These are phyloP conservation scores for Eulemur macaco DNA, from an alignment of 2,113 vertebrate genomes.

Conservation along the genomic window DNA sequence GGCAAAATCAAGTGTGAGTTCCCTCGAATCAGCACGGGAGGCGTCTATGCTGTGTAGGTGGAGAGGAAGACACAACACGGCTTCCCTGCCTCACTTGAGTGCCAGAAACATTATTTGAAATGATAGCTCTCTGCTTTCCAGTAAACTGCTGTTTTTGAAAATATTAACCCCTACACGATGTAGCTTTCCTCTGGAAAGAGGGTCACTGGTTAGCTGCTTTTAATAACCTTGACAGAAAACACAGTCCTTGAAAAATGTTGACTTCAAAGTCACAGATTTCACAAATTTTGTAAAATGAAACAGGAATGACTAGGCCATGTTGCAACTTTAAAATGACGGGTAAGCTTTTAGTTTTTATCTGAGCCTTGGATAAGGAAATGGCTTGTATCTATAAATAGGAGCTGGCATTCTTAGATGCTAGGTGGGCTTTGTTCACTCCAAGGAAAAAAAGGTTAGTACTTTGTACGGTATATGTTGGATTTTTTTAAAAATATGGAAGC, in stretches of 20 bases:
- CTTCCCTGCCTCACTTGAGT: background rate
- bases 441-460: background rate
- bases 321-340: conserved; percentile 5
- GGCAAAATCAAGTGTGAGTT: background rate
- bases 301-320: conserved; percentile 21
- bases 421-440: conserved; percentile 30
- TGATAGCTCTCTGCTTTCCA: conserved; percentile 44
- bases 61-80: background rate
- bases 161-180: background rate
- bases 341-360: conserved; percentile 6
- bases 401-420: background rate
- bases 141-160: conserved; percentile 61
- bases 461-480: background rate
- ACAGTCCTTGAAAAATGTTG: background rate
- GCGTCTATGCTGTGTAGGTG: background rate
- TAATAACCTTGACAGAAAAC: background rate
- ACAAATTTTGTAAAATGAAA: conserved; percentile 42
- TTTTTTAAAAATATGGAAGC: background rate
- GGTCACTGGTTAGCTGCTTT: background rate
- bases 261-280: conserved; percentile 14
- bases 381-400: background rate
- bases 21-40: background rate
- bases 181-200: conserved; percentile 24
- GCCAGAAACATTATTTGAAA: background rate
- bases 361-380: background rate